These are phyloP conservation scores for Chondrosia reniformis DNA, from an alignment of 37 sponge, comb jelly and placozoan genomes.

Conservation along the genomic window DNA sequence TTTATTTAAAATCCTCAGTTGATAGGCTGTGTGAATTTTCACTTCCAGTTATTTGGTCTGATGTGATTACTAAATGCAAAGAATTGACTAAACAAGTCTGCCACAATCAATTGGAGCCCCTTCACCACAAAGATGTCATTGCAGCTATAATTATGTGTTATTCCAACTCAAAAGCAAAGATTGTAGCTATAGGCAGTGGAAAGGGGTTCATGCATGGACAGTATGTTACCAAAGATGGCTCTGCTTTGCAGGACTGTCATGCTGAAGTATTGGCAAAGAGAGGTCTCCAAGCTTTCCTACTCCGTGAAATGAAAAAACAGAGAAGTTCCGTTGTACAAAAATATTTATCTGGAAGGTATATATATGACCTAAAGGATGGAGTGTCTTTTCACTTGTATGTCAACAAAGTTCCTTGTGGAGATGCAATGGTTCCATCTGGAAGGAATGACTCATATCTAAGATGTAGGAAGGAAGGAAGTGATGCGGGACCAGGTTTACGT, in stretches of 20 bases:
- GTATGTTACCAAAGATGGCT: background rate
- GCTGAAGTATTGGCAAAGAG: slow-evolving; percentile 9
- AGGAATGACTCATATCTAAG: background rate
- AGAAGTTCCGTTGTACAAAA: no score
- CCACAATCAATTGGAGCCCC: no score
- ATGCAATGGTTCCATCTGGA: background rate
- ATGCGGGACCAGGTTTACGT: background rate
- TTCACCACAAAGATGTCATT: no score
- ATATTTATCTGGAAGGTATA: background rate
- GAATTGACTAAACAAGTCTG: no score
- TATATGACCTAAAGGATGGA: background rate
- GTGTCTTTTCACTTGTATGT: slow-evolving; percentile 6
- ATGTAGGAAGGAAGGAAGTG: background rate
- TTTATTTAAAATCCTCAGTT: no score
- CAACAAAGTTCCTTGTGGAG: slow-evolving; percentile 20
- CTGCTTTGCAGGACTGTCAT: background rate
- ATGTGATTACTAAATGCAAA: no score
- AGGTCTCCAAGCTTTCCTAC: background rate
- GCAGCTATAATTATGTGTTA: background rate
- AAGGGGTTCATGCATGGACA: background rate
- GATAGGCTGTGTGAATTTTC: no score
- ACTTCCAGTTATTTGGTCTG: no score
- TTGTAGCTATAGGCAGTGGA: background rate
- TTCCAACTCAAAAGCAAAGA: background rate
- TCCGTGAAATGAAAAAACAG: background rate